Evolutionary conservation across 2,888 invertebrate genomes (phyloP).

Genomic region (Platynereis dumerilii): DNA sequence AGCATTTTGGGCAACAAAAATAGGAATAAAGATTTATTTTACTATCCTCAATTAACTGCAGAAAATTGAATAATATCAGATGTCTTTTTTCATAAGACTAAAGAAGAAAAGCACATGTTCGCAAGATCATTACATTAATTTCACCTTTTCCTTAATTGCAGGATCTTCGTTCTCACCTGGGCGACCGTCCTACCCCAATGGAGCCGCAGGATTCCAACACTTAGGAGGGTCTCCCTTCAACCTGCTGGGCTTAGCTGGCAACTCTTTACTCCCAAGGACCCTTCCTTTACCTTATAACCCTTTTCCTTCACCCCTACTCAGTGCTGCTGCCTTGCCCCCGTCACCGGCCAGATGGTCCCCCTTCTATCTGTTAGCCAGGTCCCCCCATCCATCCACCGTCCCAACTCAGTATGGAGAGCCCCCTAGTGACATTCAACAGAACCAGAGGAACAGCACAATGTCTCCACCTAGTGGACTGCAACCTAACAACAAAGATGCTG

Average conservation of each 20-base stretch:
- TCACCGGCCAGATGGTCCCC: slow-evolving; percentile 19
- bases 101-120: too few relatives aligned
- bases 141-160: too few relatives aligned
- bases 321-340: slow-evolving; percentile 6
- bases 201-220: background rate
- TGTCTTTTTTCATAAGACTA: too few relatives aligned
- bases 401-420: background rate
- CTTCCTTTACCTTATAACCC: slow-evolving; percentile 10
- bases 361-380: slow-evolving; percentile 18
- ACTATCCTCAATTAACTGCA: too few relatives aligned
- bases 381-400: slow-evolving; percentile 13
- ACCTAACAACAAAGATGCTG: slow-evolving; percentile 9
- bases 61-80: too few relatives aligned
- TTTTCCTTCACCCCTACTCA: background rate
- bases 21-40: too few relatives aligned
- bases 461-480: background rate
- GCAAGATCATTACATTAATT: too few relatives aligned
- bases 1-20: too few relatives aligned
- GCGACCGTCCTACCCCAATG: background rate
- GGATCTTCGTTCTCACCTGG: too few relatives aligned
- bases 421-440: slow-evolving; percentile 9
- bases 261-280: slow-evolving; percentile 13
- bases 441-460: slow-evolving; percentile 9
- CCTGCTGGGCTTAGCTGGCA: background rate
- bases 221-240: background rate